Evolutionary conservation across 2,888 invertebrate genomes (phyloP).

Genomic region (Drosophila putrida): DNA sequence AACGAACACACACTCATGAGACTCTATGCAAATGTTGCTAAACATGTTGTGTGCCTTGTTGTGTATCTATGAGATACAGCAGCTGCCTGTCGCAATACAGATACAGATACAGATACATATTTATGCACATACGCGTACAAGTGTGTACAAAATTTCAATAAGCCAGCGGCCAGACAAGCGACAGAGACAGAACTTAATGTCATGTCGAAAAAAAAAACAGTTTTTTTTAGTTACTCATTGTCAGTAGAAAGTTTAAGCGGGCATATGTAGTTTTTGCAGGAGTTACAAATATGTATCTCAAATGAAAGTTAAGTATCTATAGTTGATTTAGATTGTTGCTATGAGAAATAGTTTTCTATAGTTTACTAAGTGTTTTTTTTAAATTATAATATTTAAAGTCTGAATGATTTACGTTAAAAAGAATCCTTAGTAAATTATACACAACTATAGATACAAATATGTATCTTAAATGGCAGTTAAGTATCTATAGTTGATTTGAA

Average conservation of each 20-base stretch:
- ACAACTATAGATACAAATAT: neutral
- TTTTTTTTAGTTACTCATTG: neutral
- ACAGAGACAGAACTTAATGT: slow-evolving; percentile 36
- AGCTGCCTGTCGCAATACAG: slow-evolving; percentile 40
- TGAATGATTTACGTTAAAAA: no score
- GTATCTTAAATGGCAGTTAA: neutral
- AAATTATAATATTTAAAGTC: no score
- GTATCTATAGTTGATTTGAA: neutral
- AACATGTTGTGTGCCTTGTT: slow-evolving; percentile 42
- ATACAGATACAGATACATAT: slow-evolving; percentile 5
- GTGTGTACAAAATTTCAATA: slow-evolving; percentile 42
- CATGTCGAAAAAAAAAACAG: slow-evolving; percentile 14
- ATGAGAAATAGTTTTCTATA: no score
- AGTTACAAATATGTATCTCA: neutral
- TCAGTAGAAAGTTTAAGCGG: neutral
- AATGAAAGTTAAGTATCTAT: neutral
- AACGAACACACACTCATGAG: slow-evolving; percentile 1
- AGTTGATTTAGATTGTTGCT: no score
- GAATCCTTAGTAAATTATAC: no score
- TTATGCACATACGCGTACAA: slow-evolving; percentile 13
- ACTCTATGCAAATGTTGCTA: slow-evolving; percentile 60
- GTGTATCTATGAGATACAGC: slow-evolving; percentile 48
- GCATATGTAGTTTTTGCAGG: neutral
- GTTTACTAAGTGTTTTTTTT: no score
- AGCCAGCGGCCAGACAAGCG: slow-evolving; percentile 13